phyloP scores from a whole-genome alignment of 2,888 invertebrate genomes.

The Ophonus ardosiacus region DNA sequence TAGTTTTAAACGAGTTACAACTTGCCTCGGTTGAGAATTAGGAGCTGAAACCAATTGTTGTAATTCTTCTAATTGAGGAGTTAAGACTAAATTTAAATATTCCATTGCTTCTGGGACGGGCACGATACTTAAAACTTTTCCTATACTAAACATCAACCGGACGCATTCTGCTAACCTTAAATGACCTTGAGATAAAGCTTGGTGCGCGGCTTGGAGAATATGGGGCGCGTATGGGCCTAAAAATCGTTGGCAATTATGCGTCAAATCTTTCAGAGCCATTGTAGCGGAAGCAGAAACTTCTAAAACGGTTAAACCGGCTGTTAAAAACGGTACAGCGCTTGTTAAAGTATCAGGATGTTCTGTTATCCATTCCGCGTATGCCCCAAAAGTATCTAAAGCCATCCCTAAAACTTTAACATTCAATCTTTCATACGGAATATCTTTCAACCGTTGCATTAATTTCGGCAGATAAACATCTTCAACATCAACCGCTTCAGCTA shows the following conservation, averaged over 20 bases:
- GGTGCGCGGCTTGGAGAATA: constrained; percentile 82
- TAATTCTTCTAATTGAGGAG: constrained; percentile 82
- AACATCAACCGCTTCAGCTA: constrained; percentile 81
- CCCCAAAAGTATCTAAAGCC: constrained; percentile 87
- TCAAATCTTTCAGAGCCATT: constrained; percentile 92
- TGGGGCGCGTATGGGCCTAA: constrained; percentile 87
- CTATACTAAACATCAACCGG: constrained; percentile 87
- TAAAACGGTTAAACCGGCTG: constrained; percentile 79
- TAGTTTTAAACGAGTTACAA: constrained; percentile 83
- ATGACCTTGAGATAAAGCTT: constrained; percentile 77
- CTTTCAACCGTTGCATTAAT: constrained; percentile 80
- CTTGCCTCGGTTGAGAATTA: constrained; percentile 59
- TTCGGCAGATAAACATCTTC: constrained; percentile 80
- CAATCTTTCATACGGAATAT: constrained; percentile 81
- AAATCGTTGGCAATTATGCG: constrained; percentile 87
- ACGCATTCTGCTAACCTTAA: constrained; percentile 83
- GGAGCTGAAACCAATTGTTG: constrained; percentile 70
- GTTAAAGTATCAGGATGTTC: constrained; percentile 83
- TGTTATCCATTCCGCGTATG: constrained; percentile 92
- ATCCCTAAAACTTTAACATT: constrained; percentile 83
- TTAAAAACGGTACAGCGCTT: constrained; percentile 83
- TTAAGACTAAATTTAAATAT: constrained; percentile 84
- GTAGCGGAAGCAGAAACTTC: constrained; percentile 87
- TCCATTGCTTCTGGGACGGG: constrained; percentile 81
- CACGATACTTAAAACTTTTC: constrained; percentile 84